Evolutionary conservation across 2,113 vertebrate genomes (phyloP).

Genomic region (Myotis brandtii): DNA sequence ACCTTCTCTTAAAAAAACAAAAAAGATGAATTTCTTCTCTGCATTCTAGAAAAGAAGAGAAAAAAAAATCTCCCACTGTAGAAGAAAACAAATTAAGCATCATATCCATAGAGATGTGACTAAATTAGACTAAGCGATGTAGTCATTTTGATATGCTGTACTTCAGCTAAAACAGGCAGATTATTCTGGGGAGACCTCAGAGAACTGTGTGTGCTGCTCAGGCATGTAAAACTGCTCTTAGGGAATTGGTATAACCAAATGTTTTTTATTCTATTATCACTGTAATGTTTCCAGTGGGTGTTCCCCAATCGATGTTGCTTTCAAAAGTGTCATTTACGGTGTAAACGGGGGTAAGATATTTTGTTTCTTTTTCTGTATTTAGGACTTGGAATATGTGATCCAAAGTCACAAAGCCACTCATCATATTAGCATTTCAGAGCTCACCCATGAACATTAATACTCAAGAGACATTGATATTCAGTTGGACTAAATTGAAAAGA

Average conservation of each 20-base stretch:
- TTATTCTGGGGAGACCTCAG: background rate
- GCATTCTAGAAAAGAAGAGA: background rate
- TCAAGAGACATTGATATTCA: constrained; percentile 41
- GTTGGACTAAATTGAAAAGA: constrained; percentile 53
- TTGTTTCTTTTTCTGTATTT: background rate
- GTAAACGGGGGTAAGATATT: background rate
- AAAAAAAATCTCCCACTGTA: background rate
- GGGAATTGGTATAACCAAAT: background rate
- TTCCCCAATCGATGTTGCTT: background rate
- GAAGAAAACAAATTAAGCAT: background rate
- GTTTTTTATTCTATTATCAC: background rate
- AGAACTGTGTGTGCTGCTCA: background rate
- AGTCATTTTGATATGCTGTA: background rate
- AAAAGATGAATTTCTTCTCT: background rate
- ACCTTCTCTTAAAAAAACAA: too few species aligned
- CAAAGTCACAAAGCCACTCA: background rate
- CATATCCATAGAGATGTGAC: background rate
- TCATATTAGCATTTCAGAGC: constrained; percentile 62
- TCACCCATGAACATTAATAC: background rate
- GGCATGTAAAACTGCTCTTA: background rate
- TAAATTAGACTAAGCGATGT: background rate
- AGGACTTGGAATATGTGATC: background rate
- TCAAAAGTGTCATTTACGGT: background rate
- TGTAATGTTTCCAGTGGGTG: background rate
- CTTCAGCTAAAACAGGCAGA: background rate